Percentiles rank a stretch among this genome's conserved stretches.
Conservation (phyloP, 2,888 invertebrate genomes). For the Yponomeuta malinellus region DNA sequence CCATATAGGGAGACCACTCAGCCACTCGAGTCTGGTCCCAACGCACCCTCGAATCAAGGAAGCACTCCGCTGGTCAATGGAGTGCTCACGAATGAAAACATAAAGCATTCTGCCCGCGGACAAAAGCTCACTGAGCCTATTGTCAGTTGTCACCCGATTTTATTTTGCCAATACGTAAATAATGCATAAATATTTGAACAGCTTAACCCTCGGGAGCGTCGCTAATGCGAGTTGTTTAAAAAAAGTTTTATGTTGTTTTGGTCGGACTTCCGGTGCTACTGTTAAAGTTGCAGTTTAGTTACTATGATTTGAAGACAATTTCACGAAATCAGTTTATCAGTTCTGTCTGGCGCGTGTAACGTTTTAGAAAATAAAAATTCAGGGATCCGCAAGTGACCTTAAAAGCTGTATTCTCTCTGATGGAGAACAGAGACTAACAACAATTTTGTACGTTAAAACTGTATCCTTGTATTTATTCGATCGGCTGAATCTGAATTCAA, state of each 20-base stretch:
- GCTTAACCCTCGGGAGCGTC: slow-evolving; percentile 48
- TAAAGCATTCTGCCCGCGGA: slow-evolving; percentile 7
- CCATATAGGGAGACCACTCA: neutral
- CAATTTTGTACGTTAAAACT: no score
- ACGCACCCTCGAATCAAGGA: slow-evolving; percentile 33
- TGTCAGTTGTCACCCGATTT: slow-evolving; percentile 40
- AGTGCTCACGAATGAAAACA: slow-evolving; percentile 35
- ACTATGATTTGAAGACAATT: neutral
- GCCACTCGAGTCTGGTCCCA: slow-evolving; percentile 11
- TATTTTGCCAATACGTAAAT: slow-evolving; percentile 69
- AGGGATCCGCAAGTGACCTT: no score
- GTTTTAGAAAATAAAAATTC: no score
- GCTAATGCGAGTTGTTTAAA: slow-evolving; percentile 17
- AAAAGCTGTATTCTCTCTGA: no score
- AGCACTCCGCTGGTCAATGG: slow-evolving; percentile 58
- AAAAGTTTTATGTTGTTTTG: slow-evolving; percentile 12
- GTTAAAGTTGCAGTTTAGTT: neutral
- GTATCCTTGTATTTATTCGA: no score
- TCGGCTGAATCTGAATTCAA: no score
- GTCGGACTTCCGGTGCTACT: slow-evolving; percentile 21
- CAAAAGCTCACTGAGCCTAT: slow-evolving; percentile 26
- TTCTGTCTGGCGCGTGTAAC: no score
- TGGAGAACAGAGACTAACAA: no score
- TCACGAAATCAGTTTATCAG: neutral
- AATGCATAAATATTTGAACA: slow-evolving; percentile 67